Conservation (phyloP, 2,113 vertebrate species). For the Otus sunia region DNA sequence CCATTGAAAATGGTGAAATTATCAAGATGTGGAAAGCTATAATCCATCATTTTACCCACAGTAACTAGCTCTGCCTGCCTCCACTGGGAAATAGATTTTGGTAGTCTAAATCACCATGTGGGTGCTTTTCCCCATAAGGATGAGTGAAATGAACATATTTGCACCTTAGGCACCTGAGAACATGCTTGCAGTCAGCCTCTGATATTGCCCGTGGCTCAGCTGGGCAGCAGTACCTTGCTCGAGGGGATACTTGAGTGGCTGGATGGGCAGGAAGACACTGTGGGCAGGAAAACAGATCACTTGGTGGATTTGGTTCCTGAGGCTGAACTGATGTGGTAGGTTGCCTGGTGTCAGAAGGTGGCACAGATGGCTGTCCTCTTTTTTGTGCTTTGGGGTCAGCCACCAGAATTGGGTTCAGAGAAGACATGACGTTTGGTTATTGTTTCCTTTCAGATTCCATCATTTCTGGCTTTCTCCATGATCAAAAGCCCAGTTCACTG, state of each 20-base stretch:
- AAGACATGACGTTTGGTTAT: not conserved
- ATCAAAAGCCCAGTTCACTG: not conserved
- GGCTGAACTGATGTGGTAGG: not conserved
- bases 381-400: not conserved
- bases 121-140: not conserved
- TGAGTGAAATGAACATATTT: not conserved
- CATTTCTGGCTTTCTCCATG: not conserved
- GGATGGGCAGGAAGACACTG: not conserved
- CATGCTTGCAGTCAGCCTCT: not conserved
- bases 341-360: not conserved
- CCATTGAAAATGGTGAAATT: not conserved
- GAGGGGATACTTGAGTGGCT: not conserved
- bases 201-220: rapidly evolving
- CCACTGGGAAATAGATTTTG: not conserved
- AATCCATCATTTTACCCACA: not conserved
- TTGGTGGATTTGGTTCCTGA: not conserved
- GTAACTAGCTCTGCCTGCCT: not conserved
- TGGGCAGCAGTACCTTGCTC: not conserved
- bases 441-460: not conserved
- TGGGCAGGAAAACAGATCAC: not conserved
- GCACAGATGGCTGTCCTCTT: not conserved
- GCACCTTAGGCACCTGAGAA: not conserved
- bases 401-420: not conserved
- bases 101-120: not conserved
- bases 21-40: not conserved